Evolutionary conservation across 1,140 invertebrate species (phyloP).

Genomic region (Drosophila malerkotliana): DNA sequence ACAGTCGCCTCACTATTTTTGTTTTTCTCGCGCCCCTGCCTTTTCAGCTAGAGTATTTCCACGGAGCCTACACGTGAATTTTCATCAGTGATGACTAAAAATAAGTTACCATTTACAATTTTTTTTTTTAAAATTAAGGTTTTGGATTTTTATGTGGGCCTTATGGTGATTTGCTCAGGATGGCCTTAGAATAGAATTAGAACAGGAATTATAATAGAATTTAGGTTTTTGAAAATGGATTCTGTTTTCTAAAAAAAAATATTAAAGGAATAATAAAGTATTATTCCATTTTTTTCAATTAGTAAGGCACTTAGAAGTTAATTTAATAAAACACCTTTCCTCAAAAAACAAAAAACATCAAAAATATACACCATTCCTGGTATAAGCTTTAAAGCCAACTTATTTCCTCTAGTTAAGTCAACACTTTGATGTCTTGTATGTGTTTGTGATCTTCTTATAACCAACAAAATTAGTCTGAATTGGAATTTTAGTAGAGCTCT

Average conservation of each 20-base stretch:
- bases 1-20: constrained; percentile 46
- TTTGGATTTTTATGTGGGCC: not conserved
- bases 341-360: not conserved
- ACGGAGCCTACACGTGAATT: constrained; percentile 60
- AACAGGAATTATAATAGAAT: too few relatives aligned
- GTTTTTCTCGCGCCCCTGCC: not conserved
- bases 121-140: not conserved
- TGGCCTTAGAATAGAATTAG: too few relatives aligned
- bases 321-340: too few relatives aligned
- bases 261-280: too few relatives aligned
- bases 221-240: too few relatives aligned
- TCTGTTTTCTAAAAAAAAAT: too few relatives aligned
- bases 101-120: not conserved
- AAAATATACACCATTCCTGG: too few relatives aligned
- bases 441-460: constrained; percentile 30
- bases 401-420: constrained; percentile 21
- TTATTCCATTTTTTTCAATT: too few relatives aligned
- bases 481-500: constrained; percentile 63
- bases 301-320: too few relatives aligned
- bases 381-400: constrained; percentile 34
- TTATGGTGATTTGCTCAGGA: too few relatives aligned
- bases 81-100: constrained; percentile 26
- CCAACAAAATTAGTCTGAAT: constrained; percentile 66
- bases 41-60: constrained; percentile 11
- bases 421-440: not conserved